These are phyloP conservation scores for Yponomeuta evonymella DNA, from an alignment of 2,888 invertebrate species.

Conservation along the genomic window DNA sequence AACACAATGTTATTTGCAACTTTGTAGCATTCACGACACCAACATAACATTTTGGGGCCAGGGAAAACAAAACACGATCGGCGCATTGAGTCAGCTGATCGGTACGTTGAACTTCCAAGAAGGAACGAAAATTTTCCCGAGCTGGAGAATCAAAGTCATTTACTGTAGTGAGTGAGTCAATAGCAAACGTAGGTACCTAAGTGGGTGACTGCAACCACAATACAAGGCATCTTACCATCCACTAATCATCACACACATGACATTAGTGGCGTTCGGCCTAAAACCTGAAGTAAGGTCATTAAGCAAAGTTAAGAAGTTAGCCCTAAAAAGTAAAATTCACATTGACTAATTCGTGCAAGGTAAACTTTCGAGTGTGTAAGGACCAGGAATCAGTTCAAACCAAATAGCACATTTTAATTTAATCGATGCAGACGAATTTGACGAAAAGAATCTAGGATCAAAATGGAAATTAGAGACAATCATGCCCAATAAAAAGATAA, in stretches of 20 bases:
- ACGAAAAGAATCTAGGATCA: too few relatives aligned
- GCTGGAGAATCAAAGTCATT: not conserved
- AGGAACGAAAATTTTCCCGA: conserved; percentile 17
- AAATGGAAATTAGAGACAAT: not conserved
- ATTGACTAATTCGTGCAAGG: too few relatives aligned
- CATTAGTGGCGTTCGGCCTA: too few relatives aligned
- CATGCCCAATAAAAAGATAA: not conserved
- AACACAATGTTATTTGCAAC: conserved; percentile 40
- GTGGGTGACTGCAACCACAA: too few relatives aligned
- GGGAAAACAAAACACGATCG: conserved; percentile 35
- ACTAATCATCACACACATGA: not conserved
- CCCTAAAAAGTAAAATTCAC: too few relatives aligned
- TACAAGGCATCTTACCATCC: not conserved
- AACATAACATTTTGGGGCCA: conserved; percentile 33
- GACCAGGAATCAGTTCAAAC: too few relatives aligned
- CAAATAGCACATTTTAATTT: too few relatives aligned
- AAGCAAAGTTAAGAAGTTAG: too few relatives aligned
- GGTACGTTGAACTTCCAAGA: conserved; percentile 62
- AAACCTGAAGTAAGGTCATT: too few relatives aligned
- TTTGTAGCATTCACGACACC: conserved; percentile 33
- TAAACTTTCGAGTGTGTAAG: too few relatives aligned
- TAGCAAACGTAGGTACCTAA: not conserved
- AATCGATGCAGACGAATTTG: too few relatives aligned
- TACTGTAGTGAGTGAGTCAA: not conserved
- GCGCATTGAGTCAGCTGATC: conserved; percentile 60